A percentile compares a stretch with the other conserved stretches of the same genome.
phyloP scores from a whole-genome alignment of 2,888 invertebrate genomes.

The Ctenicera cuprea region DNA sequence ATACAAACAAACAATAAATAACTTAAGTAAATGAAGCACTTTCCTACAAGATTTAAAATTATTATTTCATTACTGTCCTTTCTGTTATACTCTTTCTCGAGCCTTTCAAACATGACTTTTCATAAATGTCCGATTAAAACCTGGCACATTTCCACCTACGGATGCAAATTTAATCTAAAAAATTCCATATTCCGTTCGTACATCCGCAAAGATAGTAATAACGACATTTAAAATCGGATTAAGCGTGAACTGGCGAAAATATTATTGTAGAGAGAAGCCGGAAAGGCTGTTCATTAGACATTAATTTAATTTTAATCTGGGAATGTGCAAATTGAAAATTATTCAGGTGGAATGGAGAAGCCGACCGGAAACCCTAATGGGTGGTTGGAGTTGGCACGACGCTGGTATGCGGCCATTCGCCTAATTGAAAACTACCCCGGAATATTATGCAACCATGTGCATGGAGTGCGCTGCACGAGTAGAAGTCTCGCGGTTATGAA shows the following conservation, averaged over 20 bases:
- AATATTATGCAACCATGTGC: conserved; percentile 57
- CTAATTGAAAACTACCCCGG: conserved; percentile 65
- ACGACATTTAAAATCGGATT: conserved; percentile 55
- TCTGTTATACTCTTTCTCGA: too few species aligned
- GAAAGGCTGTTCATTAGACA: conserved; percentile 67
- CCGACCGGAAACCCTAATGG: conserved; percentile 69
- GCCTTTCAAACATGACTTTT: not conserved
- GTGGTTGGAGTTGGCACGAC: conserved; percentile 63
- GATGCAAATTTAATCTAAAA: conserved; percentile 44
- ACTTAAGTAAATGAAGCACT: too few species aligned
- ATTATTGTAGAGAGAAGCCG: conserved; percentile 59
- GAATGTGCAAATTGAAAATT: conserved; percentile 69
- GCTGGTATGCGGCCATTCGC: conserved; percentile 62
- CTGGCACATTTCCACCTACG: conserved; percentile 32
- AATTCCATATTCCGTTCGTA: conserved; percentile 44
- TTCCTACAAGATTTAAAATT: too few species aligned
- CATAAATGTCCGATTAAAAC: conserved; percentile 35
- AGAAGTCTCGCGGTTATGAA: conserved; percentile 8
- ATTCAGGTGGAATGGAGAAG: conserved; percentile 68
- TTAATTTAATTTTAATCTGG: conserved; percentile 69
- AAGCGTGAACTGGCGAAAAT: conserved; percentile 54
- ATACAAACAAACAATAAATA: not conserved
- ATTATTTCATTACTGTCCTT: too few species aligned
- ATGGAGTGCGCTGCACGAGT: conserved; percentile 35
- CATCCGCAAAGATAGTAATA: conserved; percentile 51